Evolutionary conservation across 2,888 invertebrate genomes (phyloP).

Genomic region (Torymus auratus): DNA sequence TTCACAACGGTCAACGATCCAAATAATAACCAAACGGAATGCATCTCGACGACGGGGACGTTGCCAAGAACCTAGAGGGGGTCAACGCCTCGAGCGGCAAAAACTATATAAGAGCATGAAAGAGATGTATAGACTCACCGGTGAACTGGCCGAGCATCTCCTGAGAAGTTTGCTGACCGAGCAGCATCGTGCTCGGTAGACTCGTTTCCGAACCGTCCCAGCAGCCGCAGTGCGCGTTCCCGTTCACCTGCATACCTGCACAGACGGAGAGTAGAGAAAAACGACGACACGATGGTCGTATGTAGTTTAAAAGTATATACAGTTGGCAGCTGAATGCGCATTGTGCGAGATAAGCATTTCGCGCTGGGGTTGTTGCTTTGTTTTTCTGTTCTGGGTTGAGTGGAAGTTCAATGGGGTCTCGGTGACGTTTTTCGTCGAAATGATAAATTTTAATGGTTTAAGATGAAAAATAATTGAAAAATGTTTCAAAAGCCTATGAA

Average conservation of each 20-base stretch:
- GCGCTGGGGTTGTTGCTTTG: too few species aligned
- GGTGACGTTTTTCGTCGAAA: too few species aligned
- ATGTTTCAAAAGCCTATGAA: too few species aligned
- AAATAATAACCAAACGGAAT: constrained; percentile 8
- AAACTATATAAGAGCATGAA: constrained; percentile 9
- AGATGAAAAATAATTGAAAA: too few species aligned
- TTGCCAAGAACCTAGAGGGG: constrained; percentile 36
- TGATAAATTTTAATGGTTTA: too few species aligned
- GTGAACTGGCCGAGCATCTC: constrained; percentile 73
- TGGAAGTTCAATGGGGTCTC: too few species aligned
- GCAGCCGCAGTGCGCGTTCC: constrained; percentile 73
- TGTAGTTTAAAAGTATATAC: too few species aligned
- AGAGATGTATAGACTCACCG: constrained; percentile 64
- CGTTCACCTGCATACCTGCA: constrained; percentile 75
- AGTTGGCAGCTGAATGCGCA: too few species aligned
- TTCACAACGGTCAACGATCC: constrained; percentile 37
- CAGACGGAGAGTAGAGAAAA: neutral
- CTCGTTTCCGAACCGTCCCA: constrained; percentile 74
- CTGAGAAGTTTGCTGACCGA: constrained; percentile 75
- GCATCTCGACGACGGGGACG: neutral
- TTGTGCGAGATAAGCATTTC: too few species aligned
- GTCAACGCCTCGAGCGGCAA: constrained; percentile 50
- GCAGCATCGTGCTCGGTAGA: constrained; percentile 74
- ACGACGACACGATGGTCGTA: neutral
- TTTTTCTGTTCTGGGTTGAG: too few species aligned